Evolutionary conservation across 2,113 vertebrate species (phyloP).

Genomic region (Leucosticte australis): DNA sequence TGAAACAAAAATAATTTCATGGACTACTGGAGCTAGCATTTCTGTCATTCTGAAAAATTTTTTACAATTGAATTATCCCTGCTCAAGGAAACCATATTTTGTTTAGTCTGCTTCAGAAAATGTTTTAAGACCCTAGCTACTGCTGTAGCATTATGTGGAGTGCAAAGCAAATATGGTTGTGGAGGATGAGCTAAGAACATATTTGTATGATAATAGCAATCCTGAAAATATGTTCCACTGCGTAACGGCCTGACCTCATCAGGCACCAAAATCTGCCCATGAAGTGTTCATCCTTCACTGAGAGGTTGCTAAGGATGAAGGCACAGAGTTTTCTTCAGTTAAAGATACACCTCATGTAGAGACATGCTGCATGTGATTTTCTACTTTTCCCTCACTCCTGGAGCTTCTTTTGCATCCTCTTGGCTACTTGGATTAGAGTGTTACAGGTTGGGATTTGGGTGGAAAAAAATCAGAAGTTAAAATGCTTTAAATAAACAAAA

Average conservation of each 20-base stretch:
- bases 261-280: background rate
- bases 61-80: slow-evolving; percentile 15
- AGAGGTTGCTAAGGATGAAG: background rate
- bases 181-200: background rate
- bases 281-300: background rate
- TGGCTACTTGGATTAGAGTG: background rate
- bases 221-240: background rate
- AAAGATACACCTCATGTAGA: background rate
- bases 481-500: background rate
- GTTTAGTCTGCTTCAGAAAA: slow-evolving; percentile 28
- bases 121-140: background rate
- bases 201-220: background rate
- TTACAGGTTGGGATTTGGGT: background rate
- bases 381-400: background rate
- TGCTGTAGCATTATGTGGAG: background rate
- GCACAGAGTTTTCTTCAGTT: background rate
- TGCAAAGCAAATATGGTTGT: background rate
- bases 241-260: background rate
- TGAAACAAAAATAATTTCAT: background rate
- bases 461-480: background rate
- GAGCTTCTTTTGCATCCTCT: background rate
- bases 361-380: background rate
- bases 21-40: background rate
- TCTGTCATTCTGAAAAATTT: background rate
- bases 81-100: background rate